phyloP scores from a whole-genome alignment of 2,113 vertebrate genomes.

The Solea solea region DNA sequence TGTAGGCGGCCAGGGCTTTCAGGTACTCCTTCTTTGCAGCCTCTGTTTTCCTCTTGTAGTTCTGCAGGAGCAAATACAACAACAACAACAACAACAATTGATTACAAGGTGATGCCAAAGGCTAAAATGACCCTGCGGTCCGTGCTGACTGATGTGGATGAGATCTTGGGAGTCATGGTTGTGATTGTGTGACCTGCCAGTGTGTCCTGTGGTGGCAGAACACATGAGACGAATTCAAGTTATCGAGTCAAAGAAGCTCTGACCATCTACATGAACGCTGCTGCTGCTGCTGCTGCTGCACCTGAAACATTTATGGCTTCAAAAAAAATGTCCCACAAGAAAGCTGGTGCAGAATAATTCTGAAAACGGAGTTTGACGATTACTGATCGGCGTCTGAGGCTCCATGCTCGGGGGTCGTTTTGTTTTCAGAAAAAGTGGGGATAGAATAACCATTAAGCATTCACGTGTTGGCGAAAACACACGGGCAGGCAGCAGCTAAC shows the following conservation, averaged over 20 bases:
- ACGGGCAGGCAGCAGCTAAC: constrained; percentile 59
- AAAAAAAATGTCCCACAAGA: constrained; percentile 19
- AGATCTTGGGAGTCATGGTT: constrained; percentile 42
- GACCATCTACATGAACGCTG: constrained; percentile 18
- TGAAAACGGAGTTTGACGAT: constrained; percentile 50
- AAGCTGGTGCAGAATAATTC: constrained; percentile 6
- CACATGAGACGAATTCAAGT: constrained; percentile 31
- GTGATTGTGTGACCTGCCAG: constrained; percentile 41
- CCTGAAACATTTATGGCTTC: constrained; percentile 20
- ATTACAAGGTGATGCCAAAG: constrained; percentile 68
- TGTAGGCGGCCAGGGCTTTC: constrained; percentile 97
- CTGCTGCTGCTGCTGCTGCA: background rate
- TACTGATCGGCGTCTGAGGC: constrained; percentile 68
- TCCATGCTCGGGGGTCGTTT: constrained; percentile 56
- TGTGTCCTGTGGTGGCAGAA: constrained; percentile 18
- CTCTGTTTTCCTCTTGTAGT: constrained; percentile 99
- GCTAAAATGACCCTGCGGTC: constrained; percentile 53
- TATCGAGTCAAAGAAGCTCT: constrained; percentile 35
- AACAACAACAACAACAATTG: constrained; percentile 62
- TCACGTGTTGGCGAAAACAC: constrained; percentile 69
- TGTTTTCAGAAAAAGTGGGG: constrained; percentile 62
- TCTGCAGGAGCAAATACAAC: constrained; percentile 86
- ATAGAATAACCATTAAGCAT: constrained; percentile 77
- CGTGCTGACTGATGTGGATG: constrained; percentile 43
- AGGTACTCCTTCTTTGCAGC: constrained; percentile 99